Evolutionary conservation across 2,888 invertebrate genomes (phyloP).

Genomic region (Oscheius sp.): DNA sequence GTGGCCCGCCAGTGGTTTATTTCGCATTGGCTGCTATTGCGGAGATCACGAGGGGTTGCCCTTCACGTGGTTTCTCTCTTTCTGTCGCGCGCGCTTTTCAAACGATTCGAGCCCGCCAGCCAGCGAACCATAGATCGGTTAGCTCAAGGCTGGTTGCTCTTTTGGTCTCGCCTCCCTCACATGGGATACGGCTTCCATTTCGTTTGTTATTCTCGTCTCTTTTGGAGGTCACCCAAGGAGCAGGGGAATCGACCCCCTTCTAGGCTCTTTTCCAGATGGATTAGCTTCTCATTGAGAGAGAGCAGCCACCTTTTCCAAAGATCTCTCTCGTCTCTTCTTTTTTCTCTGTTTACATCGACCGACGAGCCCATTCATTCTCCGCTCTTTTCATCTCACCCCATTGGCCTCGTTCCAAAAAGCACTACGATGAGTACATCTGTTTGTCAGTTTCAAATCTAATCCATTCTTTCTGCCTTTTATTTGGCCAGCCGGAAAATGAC

Average conservation of each 20-base stretch:
- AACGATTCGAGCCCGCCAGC: not conserved
- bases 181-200: not conserved
- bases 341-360: constrained; percentile 1
- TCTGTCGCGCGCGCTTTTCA: constrained; percentile 11
- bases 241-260: not conserved
- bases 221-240: not conserved
- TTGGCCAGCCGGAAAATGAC: constrained; percentile 1
- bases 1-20: not conserved
- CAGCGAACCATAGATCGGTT: constrained; percentile 11
- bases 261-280: not conserved
- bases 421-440: not conserved
- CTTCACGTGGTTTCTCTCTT: constrained; percentile 26
- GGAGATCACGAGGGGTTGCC: constrained; percentile 24
- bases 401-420: not conserved
- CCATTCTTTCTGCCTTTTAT: not conserved
- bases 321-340: not conserved
- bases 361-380: constrained; percentile 12
- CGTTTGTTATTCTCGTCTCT: not conserved
- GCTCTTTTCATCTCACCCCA: constrained; percentile 21
- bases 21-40: constrained; percentile 15
- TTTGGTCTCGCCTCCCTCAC: not conserved
- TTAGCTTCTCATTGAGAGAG: not conserved
- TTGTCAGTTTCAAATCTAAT: not conserved
- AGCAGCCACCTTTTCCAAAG: not conserved
- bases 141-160: not conserved